phyloP scores from a whole-genome alignment of 2,797 vertebrate species.

The Microchirus variegatus region DNA sequence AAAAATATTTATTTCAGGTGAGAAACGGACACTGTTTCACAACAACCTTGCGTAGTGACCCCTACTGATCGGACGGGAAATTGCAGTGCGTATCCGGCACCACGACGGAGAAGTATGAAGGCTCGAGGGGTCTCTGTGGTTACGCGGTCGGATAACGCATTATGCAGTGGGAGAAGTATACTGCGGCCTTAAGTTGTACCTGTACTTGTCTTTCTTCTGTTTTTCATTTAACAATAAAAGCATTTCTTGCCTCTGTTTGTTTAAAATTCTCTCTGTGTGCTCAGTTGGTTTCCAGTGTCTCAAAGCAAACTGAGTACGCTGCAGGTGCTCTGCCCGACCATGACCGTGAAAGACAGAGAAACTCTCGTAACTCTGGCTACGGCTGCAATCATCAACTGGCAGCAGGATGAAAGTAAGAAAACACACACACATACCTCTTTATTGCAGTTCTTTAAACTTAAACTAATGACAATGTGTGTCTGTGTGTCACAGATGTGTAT shows the following conservation, averaged over 20 bases:
- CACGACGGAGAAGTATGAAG: too few relatives aligned
- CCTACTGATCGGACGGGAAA: too few relatives aligned
- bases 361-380: constrained; percentile 85
- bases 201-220: constrained; percentile 8
- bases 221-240: background rate
- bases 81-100: too few relatives aligned
- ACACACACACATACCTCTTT: background rate
- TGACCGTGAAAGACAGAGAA: constrained; percentile 85
- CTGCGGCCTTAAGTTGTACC: too few relatives aligned
- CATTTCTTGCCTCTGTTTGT: background rate
- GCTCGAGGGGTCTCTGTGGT: too few relatives aligned
- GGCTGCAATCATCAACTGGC: constrained; percentile 89
- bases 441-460: background rate
- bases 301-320: constrained; percentile 89
- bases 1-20: too few relatives aligned
- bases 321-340: constrained; percentile 87
- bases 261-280: constrained; percentile 39
- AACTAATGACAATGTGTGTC: background rate
- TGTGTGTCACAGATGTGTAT: constrained; percentile 84
- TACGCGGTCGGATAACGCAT: too few relatives aligned
- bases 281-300: constrained; percentile 90
- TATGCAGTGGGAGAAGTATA: too few relatives aligned
- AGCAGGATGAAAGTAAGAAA: constrained; percentile 81
- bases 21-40: too few relatives aligned
- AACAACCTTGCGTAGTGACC: too few relatives aligned